Base-by-base conservation (phyloP, 2,113 vertebrate species). In the Catharus minimus region DNA sequence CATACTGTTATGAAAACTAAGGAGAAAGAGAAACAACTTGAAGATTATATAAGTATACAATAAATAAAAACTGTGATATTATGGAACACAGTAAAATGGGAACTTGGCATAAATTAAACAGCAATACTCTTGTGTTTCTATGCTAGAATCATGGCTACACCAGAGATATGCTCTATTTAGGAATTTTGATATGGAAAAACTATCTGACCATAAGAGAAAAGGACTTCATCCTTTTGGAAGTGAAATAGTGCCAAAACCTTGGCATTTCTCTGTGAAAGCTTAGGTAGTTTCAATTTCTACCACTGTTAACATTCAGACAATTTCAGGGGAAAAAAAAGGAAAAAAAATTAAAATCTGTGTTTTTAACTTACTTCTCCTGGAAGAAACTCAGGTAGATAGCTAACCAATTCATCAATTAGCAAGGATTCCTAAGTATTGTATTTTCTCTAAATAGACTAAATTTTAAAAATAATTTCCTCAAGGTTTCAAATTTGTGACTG, bases 201-300 rank as follows among this genome's bases (percentile, higher is more conserved):
- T 53, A 50, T 41, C 30, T 53, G 39, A 56, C 22, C 16, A 26
- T 38, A 50, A 71, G 65, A 44, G 21, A 39, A 64, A 72, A 62
- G 4, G 2, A 0, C 1, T 24, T 76, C 1, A 2, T 58, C 23
- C n/a, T 15, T 60, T 75, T 67, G 58, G 26, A 74, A 53, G 18
- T 30, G 3, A 61, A 69, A 43, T 62, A 14, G 9, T 62, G 71
- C 13, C n/a, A 55, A 74, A 88, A 69, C 5, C 6, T 33, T 73
- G 56, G 30, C 4, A 22, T 22, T 38, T 50, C 2, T 39, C 9
- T 52, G 57, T 55, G 28, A 71, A 67, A 79, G 3, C 6, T 30
- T 75, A 55, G 8, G 7, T 8, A 7, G 11, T 38, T 85, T 82
- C 41, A 8, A 2, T 62, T 83, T 86, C 39, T 82, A 28, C 33